Base-by-base conservation (phyloP, 2,888 invertebrate species). In the Philonicus albiceps region DNA sequence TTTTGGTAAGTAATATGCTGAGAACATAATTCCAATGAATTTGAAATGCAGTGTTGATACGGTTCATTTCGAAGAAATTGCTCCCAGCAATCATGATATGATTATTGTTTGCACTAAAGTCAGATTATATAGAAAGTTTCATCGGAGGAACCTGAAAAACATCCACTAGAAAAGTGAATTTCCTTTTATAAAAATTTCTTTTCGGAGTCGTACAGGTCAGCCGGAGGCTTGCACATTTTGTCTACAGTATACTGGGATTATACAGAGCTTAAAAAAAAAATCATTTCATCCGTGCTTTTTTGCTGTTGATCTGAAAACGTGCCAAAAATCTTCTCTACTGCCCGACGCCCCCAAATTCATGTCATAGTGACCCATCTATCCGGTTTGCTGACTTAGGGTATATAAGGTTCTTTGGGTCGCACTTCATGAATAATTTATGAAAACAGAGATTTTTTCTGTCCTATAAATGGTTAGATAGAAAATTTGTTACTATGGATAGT, bases 351-450 rank as follows among this genome's bases (percentile, higher is more conserved):
- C 27, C 6, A 40, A 78, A 2, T 40, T n/a, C 49, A 27, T 78
- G 5, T 16, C 16, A 22, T 19, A 27, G 49, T 34, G 40, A 76
- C 78, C 27, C 7, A 37, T 31, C 78, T 78, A 53, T 78, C 49
- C 30, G 49, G 78, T 78, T 78, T 78, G 43, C 49, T 27, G 43
- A 30, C 22, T 78, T 64, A 8, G 78, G 37, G 8, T 76, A 19
- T 76, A 34, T 34, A 76, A 22, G 49, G 22, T 43, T 30, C 27
- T 43, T 49, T 16, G 49, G 78, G 49, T 49, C 49, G 19, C 49
- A 30, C 49, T 27, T 49, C 78, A 78, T 78, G 49, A 78, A 78
- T 53, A 31, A 78, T 49, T 78, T 78, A 78, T 78, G 6, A n/a
- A 13, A 64, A 64, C 27, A 22, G 64, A 53, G 49, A 64, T 64